Evolutionary conservation across 2,888 invertebrate genomes (phyloP), one percentile per base, ranked within the genome.

Genomic region (Odontothrips loti): DNA sequence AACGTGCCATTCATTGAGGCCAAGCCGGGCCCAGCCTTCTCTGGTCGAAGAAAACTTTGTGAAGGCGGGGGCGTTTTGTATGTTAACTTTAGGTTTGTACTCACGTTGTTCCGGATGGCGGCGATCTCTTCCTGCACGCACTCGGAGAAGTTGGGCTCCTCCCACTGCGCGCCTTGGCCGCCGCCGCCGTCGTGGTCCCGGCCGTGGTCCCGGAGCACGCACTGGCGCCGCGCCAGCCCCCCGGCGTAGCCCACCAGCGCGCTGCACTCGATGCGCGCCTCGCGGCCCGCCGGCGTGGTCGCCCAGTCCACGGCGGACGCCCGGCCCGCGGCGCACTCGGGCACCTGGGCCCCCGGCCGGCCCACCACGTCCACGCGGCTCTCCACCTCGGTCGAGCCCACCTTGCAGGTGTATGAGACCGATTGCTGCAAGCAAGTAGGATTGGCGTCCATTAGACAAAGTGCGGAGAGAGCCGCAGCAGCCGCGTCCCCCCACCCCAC

Each of bases 291-390:
- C n/a, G 68, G 68, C 23, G 68, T 68, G 0, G 27, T 68, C 68
- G 68, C 23, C 68, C 68, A 68, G 68, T 20, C 68, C 68, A 68
- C 68, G 68, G n/a, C 68, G 68, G 68, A 20, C 4, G n/a, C 68
- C 1, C 68, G 68, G 9, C 9, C 68, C 68, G 68, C 68, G n/a
- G 68, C 68, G 68, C 68, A 68, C 68, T 68, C 68, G 9, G 68
- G 68, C 68, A 68, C 68, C 58, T 15, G 15, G 58, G 20, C 58
- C 23, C 63, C 48, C 48, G 9, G 48, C 10, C 51, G n/a, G 68
- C 68, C 68, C 68, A 68, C 68, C 68, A 68, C 68, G 68, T 68
- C 68, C 68, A 68, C 68, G 68, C 68, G 68, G 68, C 68, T 68
- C 68, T 68, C 68, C 68, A 68, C 68, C 68, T 51, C 51, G 6